A percentile compares a stretch with the other conserved stretches of the same genome.
Evolutionary conservation across 2,113 vertebrate species (phyloP).

Genomic region (Ovis canadensis): DNA sequence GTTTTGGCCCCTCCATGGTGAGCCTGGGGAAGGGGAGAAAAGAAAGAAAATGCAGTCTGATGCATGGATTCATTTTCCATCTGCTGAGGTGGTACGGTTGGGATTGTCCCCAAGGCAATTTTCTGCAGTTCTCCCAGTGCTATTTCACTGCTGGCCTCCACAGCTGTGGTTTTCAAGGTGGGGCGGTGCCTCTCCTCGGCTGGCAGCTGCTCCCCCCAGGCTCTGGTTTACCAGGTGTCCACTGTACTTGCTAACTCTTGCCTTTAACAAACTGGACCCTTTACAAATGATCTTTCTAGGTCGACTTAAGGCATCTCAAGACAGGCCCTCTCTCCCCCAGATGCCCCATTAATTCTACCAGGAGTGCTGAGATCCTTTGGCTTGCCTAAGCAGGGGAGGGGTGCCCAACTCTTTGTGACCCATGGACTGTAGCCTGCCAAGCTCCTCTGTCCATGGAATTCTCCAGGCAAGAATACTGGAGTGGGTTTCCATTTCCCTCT

Average conservation of each 20-base stretch:
- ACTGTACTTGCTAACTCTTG: not conserved
- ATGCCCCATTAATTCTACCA: fast-evolving
- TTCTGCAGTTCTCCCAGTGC: not conserved
- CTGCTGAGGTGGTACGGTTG: not conserved
- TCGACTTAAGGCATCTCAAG: not conserved
- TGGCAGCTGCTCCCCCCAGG: not conserved
- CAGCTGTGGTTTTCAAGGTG: not conserved
- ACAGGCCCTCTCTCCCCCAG: not conserved
- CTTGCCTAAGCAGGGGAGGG: not conserved
- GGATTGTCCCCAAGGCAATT: not conserved
- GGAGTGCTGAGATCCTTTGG: not conserved
- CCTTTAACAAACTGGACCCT: not conserved
- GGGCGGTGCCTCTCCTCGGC: not conserved
- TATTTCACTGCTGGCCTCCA: fast-evolving
- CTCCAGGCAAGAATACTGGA: not conserved
- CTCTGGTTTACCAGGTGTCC: no score
- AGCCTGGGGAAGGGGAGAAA: not conserved
- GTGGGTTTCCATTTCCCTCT: not conserved
- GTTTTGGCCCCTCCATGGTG: no score
- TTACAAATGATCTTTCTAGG: not conserved
- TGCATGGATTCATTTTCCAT: not conserved
- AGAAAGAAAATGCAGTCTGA: no score
- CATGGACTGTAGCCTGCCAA: not conserved
- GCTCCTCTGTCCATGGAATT: not conserved
- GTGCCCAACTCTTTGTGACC: not conserved